Evolutionary conservation across 2,888 invertebrate species (phyloP).

Genomic region (Euphydryas editha): DNA sequence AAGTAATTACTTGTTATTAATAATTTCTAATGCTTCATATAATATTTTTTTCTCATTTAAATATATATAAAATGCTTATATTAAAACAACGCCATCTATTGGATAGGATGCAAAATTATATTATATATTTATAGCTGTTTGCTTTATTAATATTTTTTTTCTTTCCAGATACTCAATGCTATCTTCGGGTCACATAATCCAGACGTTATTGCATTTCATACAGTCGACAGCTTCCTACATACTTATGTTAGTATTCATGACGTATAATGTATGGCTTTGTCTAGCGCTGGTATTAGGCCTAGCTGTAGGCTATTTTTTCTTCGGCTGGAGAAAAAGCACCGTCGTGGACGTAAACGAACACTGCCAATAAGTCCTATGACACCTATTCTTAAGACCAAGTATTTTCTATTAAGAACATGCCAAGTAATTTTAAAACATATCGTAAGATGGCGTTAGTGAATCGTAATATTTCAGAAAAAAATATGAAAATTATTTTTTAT

Average conservation of each 20-base stretch:
- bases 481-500: neutral
- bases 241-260: constrained; percentile 98
- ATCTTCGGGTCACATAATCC: constrained; percentile 90
- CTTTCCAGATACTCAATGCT: constrained; percentile 91
- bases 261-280: constrained; percentile 97
- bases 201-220: constrained; percentile 93
- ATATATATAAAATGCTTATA: neutral
- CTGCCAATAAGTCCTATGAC: constrained; percentile 87
- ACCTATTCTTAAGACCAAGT: neutral
- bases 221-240: constrained; percentile 96
- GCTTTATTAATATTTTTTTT: neutral
- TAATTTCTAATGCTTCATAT: neutral
- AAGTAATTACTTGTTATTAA: too few relatives aligned
- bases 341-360: constrained; percentile 96
- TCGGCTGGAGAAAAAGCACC: constrained; percentile 96
- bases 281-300: constrained; percentile 94
- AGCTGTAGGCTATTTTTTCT: constrained; percentile 96
- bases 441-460: constrained; percentile 1
- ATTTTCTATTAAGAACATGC: neutral
- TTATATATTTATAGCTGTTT: neutral
- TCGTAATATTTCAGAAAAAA: neutral
- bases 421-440: constrained; percentile 11
- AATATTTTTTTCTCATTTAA: neutral
- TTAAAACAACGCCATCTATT: neutral
- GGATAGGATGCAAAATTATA: neutral